Evolutionary conservation across 2,797 vertebrate genomes (phyloP).

Genomic region (Neosilurus mollespiculum): DNA sequence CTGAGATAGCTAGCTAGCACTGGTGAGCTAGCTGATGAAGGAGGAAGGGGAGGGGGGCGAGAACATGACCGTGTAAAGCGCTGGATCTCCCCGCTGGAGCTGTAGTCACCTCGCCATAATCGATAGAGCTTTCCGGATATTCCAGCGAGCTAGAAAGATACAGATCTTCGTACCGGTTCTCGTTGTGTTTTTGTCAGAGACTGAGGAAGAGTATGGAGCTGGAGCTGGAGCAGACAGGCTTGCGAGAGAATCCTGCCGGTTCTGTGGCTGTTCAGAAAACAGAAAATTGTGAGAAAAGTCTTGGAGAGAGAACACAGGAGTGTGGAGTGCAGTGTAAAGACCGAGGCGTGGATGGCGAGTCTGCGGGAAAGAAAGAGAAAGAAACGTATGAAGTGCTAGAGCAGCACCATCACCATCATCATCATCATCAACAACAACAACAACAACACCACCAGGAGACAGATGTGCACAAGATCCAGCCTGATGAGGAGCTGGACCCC

Average conservation of each 20-base stretch:
- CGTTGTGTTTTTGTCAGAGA: not conserved
- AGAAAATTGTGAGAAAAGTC: slow-evolving; percentile 69
- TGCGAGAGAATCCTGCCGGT: slow-evolving; percentile 75
- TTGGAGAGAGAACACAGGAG: slow-evolving; percentile 58
- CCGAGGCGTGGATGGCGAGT: slow-evolving; percentile 50
- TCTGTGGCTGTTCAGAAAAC: slow-evolving; percentile 62
- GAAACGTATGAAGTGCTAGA: slow-evolving; percentile 50
- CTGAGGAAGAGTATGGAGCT: not conserved
- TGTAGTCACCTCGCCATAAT: not conserved
- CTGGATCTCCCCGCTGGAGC: not conserved
- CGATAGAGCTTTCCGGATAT: not conserved
- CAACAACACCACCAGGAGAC: slow-evolving; percentile 48
- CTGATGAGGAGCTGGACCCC: slow-evolving; percentile 82
- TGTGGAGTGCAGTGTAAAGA: slow-evolving; percentile 50
- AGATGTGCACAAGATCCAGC: slow-evolving; percentile 58
- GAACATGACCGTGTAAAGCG: not conserved
- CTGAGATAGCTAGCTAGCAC: not conserved
- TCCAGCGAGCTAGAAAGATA: not conserved
- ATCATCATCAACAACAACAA: slow-evolving; percentile 48
- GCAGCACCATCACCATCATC: slow-evolving; percentile 45
- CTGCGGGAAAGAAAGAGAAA: slow-evolving; percentile 39
- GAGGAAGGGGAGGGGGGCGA: not conserved
- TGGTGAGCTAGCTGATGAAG: slow-evolving; percentile 3
- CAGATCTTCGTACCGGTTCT: not conserved
- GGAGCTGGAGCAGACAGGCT: slow-evolving; percentile 51